These are phyloP conservation scores for Carabus problematicus DNA, from an alignment of 2,888 invertebrate species.

Conservation along the genomic window DNA sequence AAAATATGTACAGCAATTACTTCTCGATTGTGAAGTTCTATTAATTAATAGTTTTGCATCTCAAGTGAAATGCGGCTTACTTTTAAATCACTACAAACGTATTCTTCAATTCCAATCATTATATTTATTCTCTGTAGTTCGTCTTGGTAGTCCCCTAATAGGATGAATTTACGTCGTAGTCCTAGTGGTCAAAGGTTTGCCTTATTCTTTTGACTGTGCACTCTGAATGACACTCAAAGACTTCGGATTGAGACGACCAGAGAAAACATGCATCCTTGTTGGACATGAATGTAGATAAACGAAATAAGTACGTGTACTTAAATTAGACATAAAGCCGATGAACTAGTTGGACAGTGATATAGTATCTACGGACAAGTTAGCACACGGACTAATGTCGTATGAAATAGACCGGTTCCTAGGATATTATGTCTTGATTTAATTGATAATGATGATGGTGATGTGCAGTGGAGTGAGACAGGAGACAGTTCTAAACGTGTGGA, in stretches of 20 bases:
- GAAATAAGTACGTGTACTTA: too few species aligned
- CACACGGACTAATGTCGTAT: too few species aligned
- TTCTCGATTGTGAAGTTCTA: too few species aligned
- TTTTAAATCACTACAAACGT: too few species aligned
- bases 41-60: too few species aligned
- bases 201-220: not conserved
- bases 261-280: constrained; percentile 11
- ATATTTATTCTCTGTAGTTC: constrained; percentile 17
- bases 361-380: too few species aligned
- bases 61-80: too few species aligned
- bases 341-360: too few species aligned
- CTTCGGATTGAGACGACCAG: constrained; percentile 5
- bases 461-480: constrained; percentile 1
- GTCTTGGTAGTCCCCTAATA: constrained; percentile 13
- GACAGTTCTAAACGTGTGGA: constrained; percentile 11
- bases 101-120: constrained; percentile 26
- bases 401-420: not conserved
- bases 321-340: too few species aligned
- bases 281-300: too few species aligned
- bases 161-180: constrained; percentile 31
- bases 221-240: constrained; percentile 18
- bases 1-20: too few species aligned
- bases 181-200: constrained; percentile 18
- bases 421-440: constrained; percentile 8
- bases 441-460: constrained; percentile 17